phyloP scores from a whole-genome alignment of 2,113 vertebrate species.

The Semicossyphus pulcher region DNA sequence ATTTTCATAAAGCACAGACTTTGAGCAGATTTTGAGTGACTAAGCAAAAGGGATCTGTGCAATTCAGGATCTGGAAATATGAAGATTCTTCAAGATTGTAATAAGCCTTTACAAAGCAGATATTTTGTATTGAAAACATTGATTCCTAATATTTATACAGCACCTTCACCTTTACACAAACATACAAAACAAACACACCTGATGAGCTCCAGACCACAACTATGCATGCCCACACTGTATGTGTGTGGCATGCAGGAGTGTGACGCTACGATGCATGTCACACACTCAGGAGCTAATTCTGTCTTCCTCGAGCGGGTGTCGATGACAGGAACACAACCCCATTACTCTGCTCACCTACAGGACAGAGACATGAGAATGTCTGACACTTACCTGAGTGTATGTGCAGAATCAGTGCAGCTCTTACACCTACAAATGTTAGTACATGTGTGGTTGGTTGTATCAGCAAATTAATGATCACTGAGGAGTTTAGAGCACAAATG shows the following conservation, averaged over 20 bases:
- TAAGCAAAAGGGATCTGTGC: background rate
- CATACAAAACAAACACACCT: slow-evolving; percentile 6
- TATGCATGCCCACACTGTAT: background rate
- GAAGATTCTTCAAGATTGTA: too few species aligned
- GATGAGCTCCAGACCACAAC: slow-evolving; percentile 11
- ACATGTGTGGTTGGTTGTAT: background rate
- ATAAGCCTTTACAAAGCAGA: too few species aligned
- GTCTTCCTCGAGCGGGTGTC: slow-evolving; percentile 22
- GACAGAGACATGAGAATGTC: slow-evolving; percentile 10
- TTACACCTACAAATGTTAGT: too few species aligned
- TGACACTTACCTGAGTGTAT: slow-evolving; percentile 5
- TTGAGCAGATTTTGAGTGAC: background rate
- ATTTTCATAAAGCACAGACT: background rate
- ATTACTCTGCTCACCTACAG: slow-evolving; percentile 20
- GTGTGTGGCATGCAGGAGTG: slow-evolving; percentile 14
- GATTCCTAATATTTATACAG: background rate
- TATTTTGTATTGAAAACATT: too few species aligned
- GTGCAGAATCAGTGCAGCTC: too few species aligned
- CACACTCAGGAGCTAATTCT: slow-evolving; percentile 43
- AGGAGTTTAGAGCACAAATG: slow-evolving; percentile 10
- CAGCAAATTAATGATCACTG: background rate
- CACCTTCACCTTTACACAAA: slow-evolving; percentile 1
- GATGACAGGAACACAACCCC: slow-evolving; percentile 33
- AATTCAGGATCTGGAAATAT: too few species aligned
- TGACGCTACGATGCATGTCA: slow-evolving; percentile 40